Evolutionary conservation across 2,797 vertebrate genomes (phyloP).

Genomic region (Erethizon dorsatum): DNA sequence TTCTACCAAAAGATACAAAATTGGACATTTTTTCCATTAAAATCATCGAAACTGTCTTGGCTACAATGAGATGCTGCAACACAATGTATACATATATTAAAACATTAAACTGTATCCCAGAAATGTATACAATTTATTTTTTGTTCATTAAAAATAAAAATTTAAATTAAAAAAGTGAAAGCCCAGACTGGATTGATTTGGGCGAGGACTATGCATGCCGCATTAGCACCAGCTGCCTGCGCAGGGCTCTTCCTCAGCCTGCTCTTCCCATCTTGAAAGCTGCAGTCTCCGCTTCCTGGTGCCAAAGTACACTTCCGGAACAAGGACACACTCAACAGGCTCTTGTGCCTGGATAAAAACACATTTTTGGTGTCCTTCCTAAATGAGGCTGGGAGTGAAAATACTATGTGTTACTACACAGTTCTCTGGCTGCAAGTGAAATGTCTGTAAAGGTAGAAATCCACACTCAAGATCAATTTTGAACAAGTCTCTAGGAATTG

Average conservation of each 20-base stretch:
- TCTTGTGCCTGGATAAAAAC: slow-evolving; percentile 30
- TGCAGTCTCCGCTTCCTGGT: background rate
- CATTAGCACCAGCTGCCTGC: background rate
- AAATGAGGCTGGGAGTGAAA: slow-evolving; percentile 23
- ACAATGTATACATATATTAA: background rate
- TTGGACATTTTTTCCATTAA: slow-evolving; percentile 9
- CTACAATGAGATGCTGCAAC: background rate
- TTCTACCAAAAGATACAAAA: slow-evolving; percentile 12
- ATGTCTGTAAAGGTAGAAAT: slow-evolving; percentile 65
- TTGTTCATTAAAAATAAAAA: background rate
- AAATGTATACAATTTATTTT: background rate
- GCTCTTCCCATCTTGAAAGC: slow-evolving; percentile 38
- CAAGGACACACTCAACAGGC: background rate
- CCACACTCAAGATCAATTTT: background rate
- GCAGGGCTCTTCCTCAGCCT: background rate
- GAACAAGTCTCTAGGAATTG: slow-evolving; percentile 60
- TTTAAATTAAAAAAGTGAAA: background rate
- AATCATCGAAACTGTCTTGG: background rate
- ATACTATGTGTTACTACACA: background rate
- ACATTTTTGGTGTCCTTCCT: background rate
- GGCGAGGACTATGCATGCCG: background rate
- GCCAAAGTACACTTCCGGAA: slow-evolving; percentile 36
- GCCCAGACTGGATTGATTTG: background rate
- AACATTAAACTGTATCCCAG: background rate
- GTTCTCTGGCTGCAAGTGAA: background rate